Evolutionary conservation across 2,888 invertebrate genomes (phyloP), one percentile per base, ranked within the genome.

Genomic region (Mesorhabditis sp.): DNA sequence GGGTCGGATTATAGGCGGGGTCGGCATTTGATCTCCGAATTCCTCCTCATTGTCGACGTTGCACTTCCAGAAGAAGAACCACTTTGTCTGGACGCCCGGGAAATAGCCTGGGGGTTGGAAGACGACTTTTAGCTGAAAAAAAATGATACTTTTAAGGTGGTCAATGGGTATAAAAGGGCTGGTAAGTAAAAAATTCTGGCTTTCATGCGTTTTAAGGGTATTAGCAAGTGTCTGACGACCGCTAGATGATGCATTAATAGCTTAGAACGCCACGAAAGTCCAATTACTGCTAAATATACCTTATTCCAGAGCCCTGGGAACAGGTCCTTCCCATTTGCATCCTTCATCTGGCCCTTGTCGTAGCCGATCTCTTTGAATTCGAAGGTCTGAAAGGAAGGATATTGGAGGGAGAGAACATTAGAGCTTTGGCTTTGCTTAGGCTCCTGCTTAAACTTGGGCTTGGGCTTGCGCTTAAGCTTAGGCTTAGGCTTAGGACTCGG

Each of bases 101-200:
- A 90, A 88, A 93, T 93, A 94, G 80, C 93, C 93, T 0, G 94
- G 94, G 0, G 93, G 93, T 87, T 91, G 92, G 86, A 92, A 90
- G 2, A 92, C 83, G 0, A 91, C 91, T 4, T 89, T 89, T 28
- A 93, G 77, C 85, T 91, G 69, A 43, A 72, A 15, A 72, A 15
- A 28, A 28, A 28, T 28, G 28, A 28, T 28, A 28, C 28, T 28
- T 28, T 28, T 28, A 15, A 15, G 15, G n/a, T 7, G 63, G 7
- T 63, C 7, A 63, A 15, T 28, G 28, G 28, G 28, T 28, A 28
- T 28, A 2, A 28, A 28, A 2, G 28, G 28, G 28, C 28, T 28
- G 28, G 28, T 28, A 28, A 28, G 28, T 28, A 1, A 28, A 28
- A 28, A 28, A 28, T 28, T 28, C 28, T 28, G 28, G 28, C 2